Evolutionary conservation across 2,888 invertebrate species (phyloP), one percentile per base, ranked within the genome.

Genomic region (Andrena chrysosceles): DNA sequence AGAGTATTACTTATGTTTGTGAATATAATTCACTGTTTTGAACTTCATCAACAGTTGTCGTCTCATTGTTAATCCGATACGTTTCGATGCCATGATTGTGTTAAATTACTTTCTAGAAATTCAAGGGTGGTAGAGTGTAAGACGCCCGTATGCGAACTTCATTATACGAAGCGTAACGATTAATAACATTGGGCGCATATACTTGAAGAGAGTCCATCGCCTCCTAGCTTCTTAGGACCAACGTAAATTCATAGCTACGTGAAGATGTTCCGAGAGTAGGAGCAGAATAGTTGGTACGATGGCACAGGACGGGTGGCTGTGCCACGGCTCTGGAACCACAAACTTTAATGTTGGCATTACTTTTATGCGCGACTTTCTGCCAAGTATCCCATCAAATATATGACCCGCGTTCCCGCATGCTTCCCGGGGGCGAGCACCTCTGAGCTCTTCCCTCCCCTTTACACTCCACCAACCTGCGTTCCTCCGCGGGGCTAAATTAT

Each of bases 291-390:
- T 77, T n/a, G 76, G 76, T 13, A 59, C 54, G 62, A 59, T 20
- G 79, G 71, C 71, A 67, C 69, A 73, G 75, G 79, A 78, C 72
- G 82, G 81, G 79, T 85, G 90, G 85, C 88, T 87, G 90, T 88
- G 90, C 89, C 90, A 91, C 91, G 91, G 89, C 90, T 93, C 93
- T 93, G 92, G 92, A 93, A 93, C 93, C 93, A 90, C 93, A 93
- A 93, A 93, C 93, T 93, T 93, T 93, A 93, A 93, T 93, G 93
- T 92, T 91, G 90, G 92, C 93, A 93, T 93, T 93, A 93, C 93
- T 93, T 93, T 93, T 93, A 93, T 93, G 93, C 93, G 91, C 91
- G 92, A 93, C 93, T 93, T 93, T 93, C 93, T 93, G 93, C 93
- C 93, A 93, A 93, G 93, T 93, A 93, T 93, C 92, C 93, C 93